phyloP scores from a whole-genome alignment of 2,888 invertebrate genomes.

The Stramonita haemastoma region DNA sequence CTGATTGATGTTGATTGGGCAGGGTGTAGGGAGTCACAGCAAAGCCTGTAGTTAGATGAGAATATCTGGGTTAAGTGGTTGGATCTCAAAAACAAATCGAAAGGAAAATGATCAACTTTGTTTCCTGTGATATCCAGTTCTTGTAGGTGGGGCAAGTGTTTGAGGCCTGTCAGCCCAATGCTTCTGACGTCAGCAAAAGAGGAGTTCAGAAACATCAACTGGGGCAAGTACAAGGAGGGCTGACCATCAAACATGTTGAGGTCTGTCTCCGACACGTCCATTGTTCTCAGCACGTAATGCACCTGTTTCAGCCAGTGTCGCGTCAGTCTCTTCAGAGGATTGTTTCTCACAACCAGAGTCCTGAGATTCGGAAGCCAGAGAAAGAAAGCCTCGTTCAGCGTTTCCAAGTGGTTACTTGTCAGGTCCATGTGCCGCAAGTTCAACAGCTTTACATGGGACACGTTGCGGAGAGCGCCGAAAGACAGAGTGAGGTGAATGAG shows the following conservation, averaged over 20 bases:
- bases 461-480: neutral
- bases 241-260: neutral
- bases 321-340: neutral
- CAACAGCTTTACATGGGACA: neutral
- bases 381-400: conserved; percentile 24
- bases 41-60: neutral
- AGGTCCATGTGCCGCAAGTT: conserved; percentile 29
- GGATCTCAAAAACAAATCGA: neutral
- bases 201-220: neutral
- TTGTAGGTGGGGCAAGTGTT: neutral
- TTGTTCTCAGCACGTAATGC: neutral
- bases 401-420: conserved; percentile 30
- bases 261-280: neutral
- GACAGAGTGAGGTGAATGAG: neutral
- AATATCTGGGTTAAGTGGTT: neutral
- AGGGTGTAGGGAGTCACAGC: neutral
- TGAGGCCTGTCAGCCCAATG: conserved; percentile 15
- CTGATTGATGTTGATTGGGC: neutral
- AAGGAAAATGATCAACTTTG: neutral
- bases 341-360: neutral
- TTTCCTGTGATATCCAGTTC: conserved; percentile 30
- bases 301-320: neutral
- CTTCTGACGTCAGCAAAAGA: neutral
- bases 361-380: conserved; percentile 16
- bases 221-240: neutral